phyloP scores from a whole-genome alignment of 2,888 invertebrate species.

The Acanthosepion lycidas region DNA sequence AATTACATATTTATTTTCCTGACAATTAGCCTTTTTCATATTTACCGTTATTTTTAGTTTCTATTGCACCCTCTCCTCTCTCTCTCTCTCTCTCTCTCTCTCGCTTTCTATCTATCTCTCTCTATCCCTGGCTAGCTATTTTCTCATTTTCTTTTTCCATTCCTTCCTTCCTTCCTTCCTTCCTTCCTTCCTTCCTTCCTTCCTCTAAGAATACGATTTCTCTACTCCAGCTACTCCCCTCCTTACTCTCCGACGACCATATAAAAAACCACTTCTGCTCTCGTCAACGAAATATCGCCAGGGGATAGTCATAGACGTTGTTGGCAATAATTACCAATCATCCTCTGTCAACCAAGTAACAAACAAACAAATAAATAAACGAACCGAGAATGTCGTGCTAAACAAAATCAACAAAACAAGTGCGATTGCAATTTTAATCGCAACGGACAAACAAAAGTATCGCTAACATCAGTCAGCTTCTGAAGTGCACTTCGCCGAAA shows the following conservation, averaged over 20 bases:
- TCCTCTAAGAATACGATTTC: neutral
- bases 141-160: too few species aligned
- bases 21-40: too few species aligned
- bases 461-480: neutral
- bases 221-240: neutral
- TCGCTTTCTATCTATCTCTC: too few species aligned
- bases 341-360: neutral
- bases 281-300: neutral
- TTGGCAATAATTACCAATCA: constrained; percentile 33
- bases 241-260: neutral
- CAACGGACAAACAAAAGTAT: neutral
- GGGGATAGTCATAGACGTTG: neutral
- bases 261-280: neutral
- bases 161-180: neutral
- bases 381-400: neutral
- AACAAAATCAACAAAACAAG: neutral
- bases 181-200: neutral
- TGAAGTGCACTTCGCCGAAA: neutral
- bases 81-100: too few species aligned
- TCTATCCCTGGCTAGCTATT: too few species aligned
- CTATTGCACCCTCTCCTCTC: too few species aligned
- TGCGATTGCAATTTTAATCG: neutral
- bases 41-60: too few species aligned
- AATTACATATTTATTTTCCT: too few species aligned
- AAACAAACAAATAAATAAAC: neutral